A percentile compares a stretch with the other conserved stretches of the same genome.
Conservation (phyloP, 2,888 invertebrate species). For the Schizaphis graminum region DNA sequence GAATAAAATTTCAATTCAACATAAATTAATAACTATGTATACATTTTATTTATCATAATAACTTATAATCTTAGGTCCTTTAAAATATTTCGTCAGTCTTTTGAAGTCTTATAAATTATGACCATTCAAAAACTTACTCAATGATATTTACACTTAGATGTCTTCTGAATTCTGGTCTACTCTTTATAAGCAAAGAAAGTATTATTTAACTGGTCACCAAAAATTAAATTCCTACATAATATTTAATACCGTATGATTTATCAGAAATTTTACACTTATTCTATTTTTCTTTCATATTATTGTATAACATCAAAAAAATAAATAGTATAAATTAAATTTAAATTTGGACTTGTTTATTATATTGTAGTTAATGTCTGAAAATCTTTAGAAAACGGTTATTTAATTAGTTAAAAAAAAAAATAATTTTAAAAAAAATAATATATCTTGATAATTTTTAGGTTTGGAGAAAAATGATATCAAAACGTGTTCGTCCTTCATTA, state of each 20-base stretch:
- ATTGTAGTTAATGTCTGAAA: too few species aligned
- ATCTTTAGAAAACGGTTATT: too few species aligned
- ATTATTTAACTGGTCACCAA: background rate
- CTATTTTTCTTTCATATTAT: background rate
- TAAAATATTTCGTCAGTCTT: background rate
- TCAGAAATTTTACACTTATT: background rate
- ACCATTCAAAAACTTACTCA: background rate
- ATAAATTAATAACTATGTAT: background rate
- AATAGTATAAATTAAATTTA: too few species aligned
- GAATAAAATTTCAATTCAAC: background rate
- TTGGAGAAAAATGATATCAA: constrained; percentile 86
- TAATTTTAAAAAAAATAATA: too few species aligned
- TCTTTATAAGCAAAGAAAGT: background rate
- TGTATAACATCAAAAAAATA: background rate
- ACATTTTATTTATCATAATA: background rate
- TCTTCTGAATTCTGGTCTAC: background rate
- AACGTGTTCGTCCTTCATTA: constrained; percentile 78
- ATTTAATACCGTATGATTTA: background rate
- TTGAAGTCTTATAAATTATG: background rate
- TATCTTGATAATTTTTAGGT: constrained; percentile 71
- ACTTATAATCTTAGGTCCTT: background rate
- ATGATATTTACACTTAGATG: background rate
- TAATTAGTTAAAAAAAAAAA: too few species aligned
- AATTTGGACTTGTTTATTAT: too few species aligned
- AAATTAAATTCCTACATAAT: background rate